Evolutionary conservation across 2,888 invertebrate species (phyloP).

Genomic region (Bruchidius siliquastri): DNA sequence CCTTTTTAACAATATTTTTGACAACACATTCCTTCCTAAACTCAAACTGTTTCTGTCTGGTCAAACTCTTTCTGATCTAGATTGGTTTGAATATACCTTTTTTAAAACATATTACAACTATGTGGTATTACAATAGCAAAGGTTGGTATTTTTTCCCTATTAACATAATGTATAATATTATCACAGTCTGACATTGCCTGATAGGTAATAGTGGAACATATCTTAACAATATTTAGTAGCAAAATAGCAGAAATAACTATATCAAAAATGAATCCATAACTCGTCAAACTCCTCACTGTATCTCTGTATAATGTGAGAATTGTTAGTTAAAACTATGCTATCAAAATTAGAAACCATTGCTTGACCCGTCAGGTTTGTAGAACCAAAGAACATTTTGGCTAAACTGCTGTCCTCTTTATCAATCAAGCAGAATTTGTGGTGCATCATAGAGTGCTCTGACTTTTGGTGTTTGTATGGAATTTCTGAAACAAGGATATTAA

Average conservation of each 20-base stretch:
- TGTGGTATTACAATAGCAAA: too few species aligned
- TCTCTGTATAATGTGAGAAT: constrained; percentile 27
- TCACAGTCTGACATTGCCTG: too few species aligned
- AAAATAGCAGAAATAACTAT: too few species aligned
- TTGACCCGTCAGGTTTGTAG: constrained; percentile 36
- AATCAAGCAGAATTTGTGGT: constrained; percentile 58
- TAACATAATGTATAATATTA: too few species aligned
- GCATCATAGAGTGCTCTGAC: constrained; percentile 58
- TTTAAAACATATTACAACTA: too few species aligned
- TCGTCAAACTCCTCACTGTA: constrained; percentile 36
- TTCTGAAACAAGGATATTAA: constrained; percentile 48
- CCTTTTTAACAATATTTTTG: background rate
- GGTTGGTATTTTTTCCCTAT: too few species aligned
- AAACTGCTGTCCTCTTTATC: constrained; percentile 28
- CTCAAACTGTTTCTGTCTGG: too few species aligned
- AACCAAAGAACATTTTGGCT: constrained; percentile 36
- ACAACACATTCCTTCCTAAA: too few species aligned
- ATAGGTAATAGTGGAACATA: too few species aligned
- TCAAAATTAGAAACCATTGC: constrained; percentile 36
- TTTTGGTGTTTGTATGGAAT: constrained; percentile 49
- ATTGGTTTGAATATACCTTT: too few species aligned
- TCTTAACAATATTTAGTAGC: too few species aligned
- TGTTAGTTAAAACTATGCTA: constrained; percentile 32
- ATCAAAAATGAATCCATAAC: constrained; percentile 28
- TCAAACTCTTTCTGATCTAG: too few species aligned